Evolutionary conservation across 2,888 invertebrate species (phyloP), one percentile per base, ranked within the genome.

Genomic region (Nycteola revayana): DNA sequence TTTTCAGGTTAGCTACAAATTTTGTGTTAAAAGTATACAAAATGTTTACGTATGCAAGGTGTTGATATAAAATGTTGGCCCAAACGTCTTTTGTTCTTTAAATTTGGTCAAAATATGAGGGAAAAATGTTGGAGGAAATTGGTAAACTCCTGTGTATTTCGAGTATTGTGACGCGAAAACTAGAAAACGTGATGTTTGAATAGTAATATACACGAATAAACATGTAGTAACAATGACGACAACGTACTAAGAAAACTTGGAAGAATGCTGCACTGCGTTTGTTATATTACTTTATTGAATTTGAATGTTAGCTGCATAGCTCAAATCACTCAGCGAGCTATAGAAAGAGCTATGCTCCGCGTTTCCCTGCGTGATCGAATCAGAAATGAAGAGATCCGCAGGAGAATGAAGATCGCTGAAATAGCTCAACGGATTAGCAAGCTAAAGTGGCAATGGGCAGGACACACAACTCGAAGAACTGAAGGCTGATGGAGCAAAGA

Each of bases 1-100:
- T 48, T 43, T 63, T 66, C 35, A 62, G 39, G 6, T 59, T 35
- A 7, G 46, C 70, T 68, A 40, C 9, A 48, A 52, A 22, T 48
- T 36, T 36, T 36, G 30, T 30, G 36, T 46, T 39, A 51, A 28
- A 39, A 42, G 26, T 27, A 56, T 42, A 41, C 34, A 54, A 29
- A 33, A 28, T 36, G 31, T 37, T 49, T 43, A 31, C 42, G 38
- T 49, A 46, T 51, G 49, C 53, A 43, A 42, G 46, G 41, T 50
- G 45, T 51, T 40, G 48, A 46, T 46, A 47, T 43, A 39, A 48
- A 51, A 42, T 36, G 28, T 40, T 32, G 42, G 29, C 5, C 14
- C 18, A 36, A 52, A 57, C 20, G 27, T 42, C 46, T 55, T 48
- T 53, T 55, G 43, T 62, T 60, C 47, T 45, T 41, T 40, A 44